Evolutionary conservation across 2,797 vertebrate species (phyloP).

Genomic region (Anguilla anguilla): DNA sequence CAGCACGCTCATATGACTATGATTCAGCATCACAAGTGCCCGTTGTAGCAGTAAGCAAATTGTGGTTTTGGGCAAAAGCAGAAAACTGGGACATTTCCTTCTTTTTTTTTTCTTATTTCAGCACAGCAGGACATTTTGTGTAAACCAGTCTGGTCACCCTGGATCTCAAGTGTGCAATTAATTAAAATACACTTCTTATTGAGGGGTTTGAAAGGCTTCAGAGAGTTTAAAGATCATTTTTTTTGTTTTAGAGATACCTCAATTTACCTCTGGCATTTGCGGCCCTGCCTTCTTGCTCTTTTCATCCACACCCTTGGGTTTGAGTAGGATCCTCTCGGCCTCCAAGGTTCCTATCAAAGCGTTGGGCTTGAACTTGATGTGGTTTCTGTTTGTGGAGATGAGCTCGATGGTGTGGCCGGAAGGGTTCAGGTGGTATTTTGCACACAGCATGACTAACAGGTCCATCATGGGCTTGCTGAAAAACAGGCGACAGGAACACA

Average conservation of each 20-base stretch:
- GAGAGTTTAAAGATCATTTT: neutral
- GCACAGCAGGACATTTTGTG: neutral
- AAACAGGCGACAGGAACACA: conserved; percentile 22
- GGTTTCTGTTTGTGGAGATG: conserved; percentile 81
- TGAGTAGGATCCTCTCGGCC: conserved; percentile 85
- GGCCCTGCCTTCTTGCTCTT: conserved; percentile 74
- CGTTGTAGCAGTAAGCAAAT: neutral
- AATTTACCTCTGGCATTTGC: conserved; percentile 84
- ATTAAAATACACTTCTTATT: neutral
- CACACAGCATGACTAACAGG: conserved; percentile 87
- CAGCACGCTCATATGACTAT: neutral
- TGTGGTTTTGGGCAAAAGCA: neutral
- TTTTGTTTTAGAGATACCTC: neutral
- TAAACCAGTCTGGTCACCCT: neutral
- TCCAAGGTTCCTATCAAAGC: conserved; percentile 87
- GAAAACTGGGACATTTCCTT: neutral
- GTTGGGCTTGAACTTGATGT: conserved; percentile 88
- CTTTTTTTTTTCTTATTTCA: neutral
- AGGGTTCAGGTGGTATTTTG: conserved; percentile 88
- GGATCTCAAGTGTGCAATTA: neutral
- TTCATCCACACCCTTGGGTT: conserved; percentile 79
- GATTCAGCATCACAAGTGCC: conserved; percentile 3
- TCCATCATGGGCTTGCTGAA: conserved; percentile 93
- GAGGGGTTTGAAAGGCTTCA: neutral
- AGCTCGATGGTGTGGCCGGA: conserved; percentile 86